Percentiles rank a stretch among this genome's conserved stretches.
Evolutionary conservation across 2,797 vertebrate genomes (phyloP).

Genomic region (Eidolon dupreanum): DNA sequence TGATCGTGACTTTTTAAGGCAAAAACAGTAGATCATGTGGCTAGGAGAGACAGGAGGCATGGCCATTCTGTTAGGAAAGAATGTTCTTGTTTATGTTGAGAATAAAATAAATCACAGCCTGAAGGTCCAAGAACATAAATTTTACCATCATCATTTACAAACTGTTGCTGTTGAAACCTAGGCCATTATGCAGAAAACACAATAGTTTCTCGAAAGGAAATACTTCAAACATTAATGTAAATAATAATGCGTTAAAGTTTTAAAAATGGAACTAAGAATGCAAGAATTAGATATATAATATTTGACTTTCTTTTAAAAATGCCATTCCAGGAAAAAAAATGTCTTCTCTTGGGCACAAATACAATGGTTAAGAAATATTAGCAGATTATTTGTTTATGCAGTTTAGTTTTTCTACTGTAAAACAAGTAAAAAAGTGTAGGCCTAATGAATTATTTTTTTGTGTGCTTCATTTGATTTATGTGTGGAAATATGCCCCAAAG

Average conservation of each 20-base stretch:
- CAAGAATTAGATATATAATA: background rate
- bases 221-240: slow-evolving; percentile 15
- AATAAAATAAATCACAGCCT: slow-evolving; percentile 1
- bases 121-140: background rate
- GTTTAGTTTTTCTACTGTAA: slow-evolving; percentile 38
- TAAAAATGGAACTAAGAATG: background rate
- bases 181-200: background rate
- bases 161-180: background rate
- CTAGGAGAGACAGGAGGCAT: background rate
- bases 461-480: background rate
- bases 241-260: slow-evolving; percentile 14
- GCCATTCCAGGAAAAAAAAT: background rate
- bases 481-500: background rate
- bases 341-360: slow-evolving; percentile 3
- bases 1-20: background rate
- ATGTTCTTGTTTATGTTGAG: background rate
- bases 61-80: background rate
- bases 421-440: background rate
- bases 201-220: slow-evolving; percentile 20
- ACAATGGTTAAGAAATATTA: slow-evolving; percentile 50
- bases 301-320: background rate
- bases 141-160: background rate
- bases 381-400: background rate
- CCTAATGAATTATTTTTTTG: background rate
- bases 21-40: background rate